Base-by-base conservation (phyloP, 1,140 invertebrate species). In the Pseudobourletiella spinata region DNA sequence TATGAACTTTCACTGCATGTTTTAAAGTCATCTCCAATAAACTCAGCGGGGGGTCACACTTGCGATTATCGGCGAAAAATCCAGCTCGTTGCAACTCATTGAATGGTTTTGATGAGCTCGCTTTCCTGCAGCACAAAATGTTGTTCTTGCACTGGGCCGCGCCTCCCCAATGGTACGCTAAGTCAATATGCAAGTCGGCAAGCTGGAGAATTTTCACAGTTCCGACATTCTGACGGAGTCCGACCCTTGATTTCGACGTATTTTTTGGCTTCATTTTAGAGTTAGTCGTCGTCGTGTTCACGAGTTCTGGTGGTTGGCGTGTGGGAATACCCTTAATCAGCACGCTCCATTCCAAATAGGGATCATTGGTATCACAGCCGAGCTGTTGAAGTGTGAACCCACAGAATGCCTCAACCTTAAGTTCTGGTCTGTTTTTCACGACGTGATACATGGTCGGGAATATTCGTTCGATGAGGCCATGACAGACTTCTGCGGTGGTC, bases 121-220 rank as follows among this genome's bases (percentile, higher is more conserved):
- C 18, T 3, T 55, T 55, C 11, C 32, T 18, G 22, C 52, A 55
- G 26, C 52, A 55, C 4, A 32, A n/a, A 24, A 55, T 24, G 25
- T 55, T 30, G 29, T 55, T 55, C 6, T 76, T 77, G 71, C 90
- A 95, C 2, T 79, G 70, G 2, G 86, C 82, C 44, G 85, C 82
- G 1, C 82, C 78, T 16, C 82, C 80, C 0, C 78, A 73, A 59
- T 80, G 74, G 71, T 93, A 95, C 3, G 79, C 71, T 0, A 83
- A 81, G 74, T 93, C 89, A 59, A 87, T 82, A 72, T 94, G 91
- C 32, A 88, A 81, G 72, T 94, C 91, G 0, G 85, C 83, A 43
- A 94, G 72, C 32, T 93, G 85, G 11, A 88, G 76, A 25, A 91
- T 77, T 71, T 82, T 79, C 1, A 82, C 61, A n/a, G 32, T 39